These are phyloP conservation scores for Oryzias curvinotus DNA, from an alignment of 2,113 vertebrate genomes.

Conservation along the genomic window DNA sequence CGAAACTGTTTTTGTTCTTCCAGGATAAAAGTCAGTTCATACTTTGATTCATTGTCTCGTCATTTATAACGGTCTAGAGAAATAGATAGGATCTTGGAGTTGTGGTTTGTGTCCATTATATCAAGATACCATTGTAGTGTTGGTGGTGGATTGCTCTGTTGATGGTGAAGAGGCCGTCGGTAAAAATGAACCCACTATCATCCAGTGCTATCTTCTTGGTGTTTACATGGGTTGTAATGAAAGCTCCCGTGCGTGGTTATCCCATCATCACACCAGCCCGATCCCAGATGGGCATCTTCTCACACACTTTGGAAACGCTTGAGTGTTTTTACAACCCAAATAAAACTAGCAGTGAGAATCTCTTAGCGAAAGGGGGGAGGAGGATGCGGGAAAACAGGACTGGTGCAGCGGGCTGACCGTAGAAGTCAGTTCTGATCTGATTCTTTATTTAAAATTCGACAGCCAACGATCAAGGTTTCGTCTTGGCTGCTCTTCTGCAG, in stretches of 20 bases:
- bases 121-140: constrained; percentile 39
- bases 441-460: not conserved
- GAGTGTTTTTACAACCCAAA: constrained; percentile 1
- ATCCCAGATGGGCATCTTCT: constrained; percentile 28
- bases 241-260: constrained; percentile 6
- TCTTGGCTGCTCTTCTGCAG: constrained; percentile 7
- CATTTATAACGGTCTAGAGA: not conserved
- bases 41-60: too few relatives aligned
- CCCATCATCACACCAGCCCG: constrained; percentile 13
- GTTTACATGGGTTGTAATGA: constrained; percentile 58
- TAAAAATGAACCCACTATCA: constrained; percentile 50
- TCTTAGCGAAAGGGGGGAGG: constrained; percentile 23
- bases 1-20: too few relatives aligned
- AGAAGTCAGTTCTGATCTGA: too few relatives aligned
- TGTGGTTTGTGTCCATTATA: constrained; percentile 45
- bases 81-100: not conserved
- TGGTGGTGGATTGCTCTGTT: constrained; percentile 48
- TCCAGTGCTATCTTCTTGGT: constrained; percentile 45
- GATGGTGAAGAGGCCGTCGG: constrained; percentile 60
- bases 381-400: not conserved
- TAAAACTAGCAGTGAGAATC: not conserved
- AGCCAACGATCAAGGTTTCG: not conserved
- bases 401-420: not conserved
- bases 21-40: too few relatives aligned
- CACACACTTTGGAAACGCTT: constrained; percentile 17